Conservation (phyloP, 2,888 invertebrate species). For the Periphyllus acericola region DNA sequence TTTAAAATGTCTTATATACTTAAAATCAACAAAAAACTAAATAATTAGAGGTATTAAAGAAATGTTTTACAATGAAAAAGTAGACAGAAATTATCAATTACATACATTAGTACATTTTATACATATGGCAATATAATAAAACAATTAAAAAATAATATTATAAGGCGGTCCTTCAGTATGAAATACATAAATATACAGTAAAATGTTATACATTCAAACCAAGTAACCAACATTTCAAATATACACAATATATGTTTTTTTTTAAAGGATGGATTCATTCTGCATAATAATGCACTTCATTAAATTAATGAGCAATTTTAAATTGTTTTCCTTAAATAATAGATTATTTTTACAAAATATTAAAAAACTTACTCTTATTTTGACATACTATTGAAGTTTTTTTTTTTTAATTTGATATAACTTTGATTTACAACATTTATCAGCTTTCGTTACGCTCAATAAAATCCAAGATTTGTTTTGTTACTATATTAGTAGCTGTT, state of each 20-base stretch:
- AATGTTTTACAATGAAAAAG: background rate
- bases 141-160: background rate
- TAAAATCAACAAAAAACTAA: constrained; percentile 27
- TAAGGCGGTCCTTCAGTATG: background rate
- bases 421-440: background rate
- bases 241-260: background rate
- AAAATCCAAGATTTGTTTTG: constrained; percentile 84
- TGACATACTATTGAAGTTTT: background rate
- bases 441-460: constrained; percentile 66
- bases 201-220: background rate
- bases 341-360: background rate
- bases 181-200: background rate
- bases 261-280: constrained; percentile 3
- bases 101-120: background rate
- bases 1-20: background rate
- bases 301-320: constrained; percentile 36
- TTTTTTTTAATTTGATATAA: background rate
- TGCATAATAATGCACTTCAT: background rate
- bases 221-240: background rate
- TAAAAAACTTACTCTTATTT: constrained; percentile 17
- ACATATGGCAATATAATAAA: constrained; percentile 1
- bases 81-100: background rate
- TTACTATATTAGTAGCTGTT: constrained; percentile 88
- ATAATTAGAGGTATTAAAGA: background rate
- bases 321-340: background rate